A percentile compares a stretch with the other conserved stretches of the same genome.
Conservation (phyloP, 2,113 vertebrate genomes). For the Thalassoma bifasciatum region DNA sequence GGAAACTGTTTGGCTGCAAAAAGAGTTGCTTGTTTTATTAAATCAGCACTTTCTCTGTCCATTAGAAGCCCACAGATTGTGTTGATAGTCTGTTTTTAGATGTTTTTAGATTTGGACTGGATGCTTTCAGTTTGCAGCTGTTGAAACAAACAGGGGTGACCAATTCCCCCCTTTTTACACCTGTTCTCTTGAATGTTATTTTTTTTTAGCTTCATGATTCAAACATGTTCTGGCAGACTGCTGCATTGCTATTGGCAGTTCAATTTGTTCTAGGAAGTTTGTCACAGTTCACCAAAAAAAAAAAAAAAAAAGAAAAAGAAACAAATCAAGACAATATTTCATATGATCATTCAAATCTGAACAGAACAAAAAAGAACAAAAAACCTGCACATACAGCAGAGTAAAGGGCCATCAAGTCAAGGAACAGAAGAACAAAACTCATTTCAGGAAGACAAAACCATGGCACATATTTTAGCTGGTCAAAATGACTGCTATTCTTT, state of each 20-base stretch:
- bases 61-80: conserved; percentile 40
- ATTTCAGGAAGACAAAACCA: conserved; percentile 86
- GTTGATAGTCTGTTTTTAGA: conserved; percentile 34
- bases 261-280: conserved; percentile 78
- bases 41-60: conserved; percentile 30
- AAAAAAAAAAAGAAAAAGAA: conserved; percentile 53
- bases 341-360: conserved; percentile 70
- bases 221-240: conserved; percentile 66
- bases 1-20: conserved; percentile 56
- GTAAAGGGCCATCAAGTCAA: conserved; percentile 71
- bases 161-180: neutral
- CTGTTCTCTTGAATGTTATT: conserved; percentile 24
- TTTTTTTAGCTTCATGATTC: conserved; percentile 47
- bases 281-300: conserved; percentile 74
- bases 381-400: conserved; percentile 70
- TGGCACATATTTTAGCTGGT: conserved; percentile 88
- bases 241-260: conserved; percentile 81
- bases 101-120: conserved; percentile 25
- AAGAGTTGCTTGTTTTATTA: conserved; percentile 32
- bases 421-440: conserved; percentile 36
- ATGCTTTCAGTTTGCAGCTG: conserved; percentile 62
- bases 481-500: conserved; percentile 84
- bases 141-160: conserved; percentile 67
- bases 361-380: conserved; percentile 51
- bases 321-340: conserved; percentile 68